Percentiles rank a stretch among this genome's conserved stretches.
phyloP scores from a whole-genome alignment of 30 jellyfish, hydroid and myxozoan species.

The Clytia hemisphaerica region DNA sequence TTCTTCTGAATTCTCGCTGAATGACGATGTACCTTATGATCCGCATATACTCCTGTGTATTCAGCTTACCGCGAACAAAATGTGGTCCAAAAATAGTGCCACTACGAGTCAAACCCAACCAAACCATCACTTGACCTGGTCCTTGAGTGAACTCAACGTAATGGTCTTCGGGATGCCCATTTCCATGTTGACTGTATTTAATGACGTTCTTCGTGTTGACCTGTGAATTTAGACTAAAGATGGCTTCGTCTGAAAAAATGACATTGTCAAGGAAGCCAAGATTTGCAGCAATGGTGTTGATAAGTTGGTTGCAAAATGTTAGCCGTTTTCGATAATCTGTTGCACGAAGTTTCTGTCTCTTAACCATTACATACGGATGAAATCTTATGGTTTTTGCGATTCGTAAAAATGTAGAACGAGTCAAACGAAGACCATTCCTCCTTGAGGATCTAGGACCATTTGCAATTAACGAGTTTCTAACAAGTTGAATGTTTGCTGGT shows the following conservation, averaged over 20 bases:
- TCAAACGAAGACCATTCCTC: constrained; percentile 9
- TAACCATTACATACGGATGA: neutral
- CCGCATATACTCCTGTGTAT: neutral
- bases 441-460: neutral
- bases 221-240: neutral
- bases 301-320: too few species aligned
- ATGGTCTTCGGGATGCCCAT: constrained; percentile 18
- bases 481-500: neutral
- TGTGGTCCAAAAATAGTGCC: too few species aligned
- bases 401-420: neutral
- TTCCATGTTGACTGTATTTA: neutral
- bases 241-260: neutral
- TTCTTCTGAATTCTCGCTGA: too few species aligned
- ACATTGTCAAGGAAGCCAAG: too few species aligned
- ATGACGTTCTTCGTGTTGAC: neutral
- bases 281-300: too few species aligned
- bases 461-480: neutral
- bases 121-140: too few species aligned
- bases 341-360: neutral
- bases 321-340: too few species aligned
- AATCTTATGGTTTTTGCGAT: neutral
- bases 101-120: too few species aligned
- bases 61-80: too few species aligned
- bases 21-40: neutral
- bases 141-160: too few species aligned